These are phyloP conservation scores for Distichodus sexfasciatus DNA, from an alignment of 2,797 vertebrate genomes.

Conservation along the genomic window DNA sequence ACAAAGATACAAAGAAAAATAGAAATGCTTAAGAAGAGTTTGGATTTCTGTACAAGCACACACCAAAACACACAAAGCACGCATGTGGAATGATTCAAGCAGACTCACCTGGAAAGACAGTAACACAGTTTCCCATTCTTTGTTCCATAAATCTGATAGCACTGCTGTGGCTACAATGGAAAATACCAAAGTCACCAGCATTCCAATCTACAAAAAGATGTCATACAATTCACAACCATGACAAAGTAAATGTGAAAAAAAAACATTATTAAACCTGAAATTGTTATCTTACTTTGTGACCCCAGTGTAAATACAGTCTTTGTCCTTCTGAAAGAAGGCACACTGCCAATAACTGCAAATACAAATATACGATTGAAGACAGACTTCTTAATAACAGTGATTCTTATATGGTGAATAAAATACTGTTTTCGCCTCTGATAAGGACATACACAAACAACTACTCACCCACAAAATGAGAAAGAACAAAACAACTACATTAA, in stretches of 20 bases:
- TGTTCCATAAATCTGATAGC: conserved; percentile 75
- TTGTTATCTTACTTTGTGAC: conserved; percentile 80
- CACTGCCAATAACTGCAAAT: conserved; percentile 76
- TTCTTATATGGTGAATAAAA: neutral
- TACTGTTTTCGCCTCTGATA: neutral
- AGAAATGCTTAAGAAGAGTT: too few species aligned
- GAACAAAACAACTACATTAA: too few species aligned
- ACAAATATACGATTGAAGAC: too few species aligned
- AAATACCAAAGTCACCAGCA: conserved; percentile 68
- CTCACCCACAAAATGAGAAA: too few species aligned
- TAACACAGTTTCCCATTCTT: conserved; percentile 79
- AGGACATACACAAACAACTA: too few species aligned
- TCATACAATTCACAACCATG: neutral
- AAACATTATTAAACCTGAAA: too few species aligned
- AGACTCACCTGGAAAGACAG: conserved; percentile 88
- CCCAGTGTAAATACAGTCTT: conserved; percentile 81
- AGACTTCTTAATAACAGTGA: neutral
- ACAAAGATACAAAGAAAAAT: neutral
- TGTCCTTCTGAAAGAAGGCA: conserved; percentile 85
- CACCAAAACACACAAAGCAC: conserved; percentile 6
- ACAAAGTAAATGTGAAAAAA: neutral
- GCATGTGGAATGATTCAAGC: conserved; percentile 88
- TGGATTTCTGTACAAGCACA: too few species aligned
- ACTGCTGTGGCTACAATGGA: conserved; percentile 64
- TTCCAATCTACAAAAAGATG: conserved; percentile 68